A percentile compares a stretch with the other conserved stretches of the same genome.
Evolutionary conservation across 1,140 invertebrate species (phyloP).

Genomic region (Drosophila nannoptera): DNA sequence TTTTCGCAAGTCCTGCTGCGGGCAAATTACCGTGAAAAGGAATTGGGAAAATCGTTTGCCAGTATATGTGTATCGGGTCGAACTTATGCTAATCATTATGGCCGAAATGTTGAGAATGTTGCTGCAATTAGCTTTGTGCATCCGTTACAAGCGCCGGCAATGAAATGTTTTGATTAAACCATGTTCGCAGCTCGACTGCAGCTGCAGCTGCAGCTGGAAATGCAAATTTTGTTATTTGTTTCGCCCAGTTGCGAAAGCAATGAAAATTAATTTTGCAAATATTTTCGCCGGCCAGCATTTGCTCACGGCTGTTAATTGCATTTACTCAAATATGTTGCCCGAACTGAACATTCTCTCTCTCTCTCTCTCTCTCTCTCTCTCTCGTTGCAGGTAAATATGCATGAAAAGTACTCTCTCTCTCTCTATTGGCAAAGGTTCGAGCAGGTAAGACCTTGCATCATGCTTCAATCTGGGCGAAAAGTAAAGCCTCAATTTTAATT

Average conservation of each 20-base stretch:
- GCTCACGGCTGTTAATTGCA: conserved; percentile 14
- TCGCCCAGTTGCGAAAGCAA: background rate
- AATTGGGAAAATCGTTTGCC: too few species aligned
- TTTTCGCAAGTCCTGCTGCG: too few species aligned
- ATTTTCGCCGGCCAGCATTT: background rate
- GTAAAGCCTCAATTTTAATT: conserved; percentile 37
- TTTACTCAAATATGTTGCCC: conserved; percentile 24
- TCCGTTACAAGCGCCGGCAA: background rate
- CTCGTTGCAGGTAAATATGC: conserved; percentile 52
- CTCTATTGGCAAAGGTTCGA: conserved; percentile 21
- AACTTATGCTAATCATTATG: background rate
- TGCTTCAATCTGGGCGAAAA: conserved; percentile 6
- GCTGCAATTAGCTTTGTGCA: conserved; percentile 1
- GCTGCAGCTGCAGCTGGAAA: background rate
- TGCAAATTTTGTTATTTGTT: conserved; percentile 1
- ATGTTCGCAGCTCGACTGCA: background rate
- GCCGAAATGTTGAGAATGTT: background rate
- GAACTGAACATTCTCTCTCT: conserved; percentile 25
- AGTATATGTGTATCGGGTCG: background rate
- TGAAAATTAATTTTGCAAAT: conserved; percentile 1
- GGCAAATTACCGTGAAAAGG: too few species aligned
- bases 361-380: conserved; percentile 24
- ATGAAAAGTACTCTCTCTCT: background rate
- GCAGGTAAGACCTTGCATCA: conserved; percentile 1
- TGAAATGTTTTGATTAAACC: conserved; percentile 7